Evolutionary conservation across 2,888 invertebrate genomes (phyloP).

Genomic region (Caenorhabditis sinica): DNA sequence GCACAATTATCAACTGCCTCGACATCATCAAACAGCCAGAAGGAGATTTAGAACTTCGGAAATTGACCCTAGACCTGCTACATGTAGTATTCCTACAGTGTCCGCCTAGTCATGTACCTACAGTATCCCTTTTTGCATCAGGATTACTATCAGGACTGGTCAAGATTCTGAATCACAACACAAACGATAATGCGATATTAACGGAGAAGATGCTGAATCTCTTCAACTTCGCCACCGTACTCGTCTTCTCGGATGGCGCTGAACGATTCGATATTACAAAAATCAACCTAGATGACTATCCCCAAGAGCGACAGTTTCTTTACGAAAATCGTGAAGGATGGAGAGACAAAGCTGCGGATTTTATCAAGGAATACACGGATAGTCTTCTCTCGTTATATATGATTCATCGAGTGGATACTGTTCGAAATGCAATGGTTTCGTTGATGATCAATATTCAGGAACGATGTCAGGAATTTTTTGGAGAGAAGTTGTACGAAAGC

Average conservation of each 20-base stretch:
- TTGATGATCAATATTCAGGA: slow-evolving; percentile 29
- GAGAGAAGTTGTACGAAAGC: not conserved
- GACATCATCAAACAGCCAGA: slow-evolving; percentile 15
- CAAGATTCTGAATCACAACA: slow-evolving; percentile 2
- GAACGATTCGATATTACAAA: slow-evolving; percentile 28
- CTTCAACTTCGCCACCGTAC: slow-evolving; percentile 13
- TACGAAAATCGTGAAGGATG: slow-evolving; percentile 31
- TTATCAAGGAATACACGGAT: slow-evolving; percentile 22
- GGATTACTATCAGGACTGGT: slow-evolving; percentile 13
- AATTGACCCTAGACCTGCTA: slow-evolving; percentile 17
- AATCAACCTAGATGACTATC: no score
- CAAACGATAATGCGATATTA: slow-evolving; percentile 1
- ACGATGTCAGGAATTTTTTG: slow-evolving; percentile 19
- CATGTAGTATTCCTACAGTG: slow-evolving; percentile 7
- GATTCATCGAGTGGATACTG: slow-evolving; percentile 2
- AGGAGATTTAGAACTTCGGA: slow-evolving; percentile 20
- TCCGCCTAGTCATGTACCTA: slow-evolving; percentile 11
- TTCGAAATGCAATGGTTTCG: not conserved
- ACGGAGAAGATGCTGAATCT: not conserved
- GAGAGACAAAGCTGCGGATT: slow-evolving; percentile 1
- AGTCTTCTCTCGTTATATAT: not conserved
- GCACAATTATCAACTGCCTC: not conserved
- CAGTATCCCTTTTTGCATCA: slow-evolving; percentile 13
- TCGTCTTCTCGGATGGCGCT: slow-evolving; percentile 30
- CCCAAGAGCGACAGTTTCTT: no score